Evolutionary conservation across 2,797 vertebrate species (phyloP).

Genomic region (Rhincodon typus): DNA sequence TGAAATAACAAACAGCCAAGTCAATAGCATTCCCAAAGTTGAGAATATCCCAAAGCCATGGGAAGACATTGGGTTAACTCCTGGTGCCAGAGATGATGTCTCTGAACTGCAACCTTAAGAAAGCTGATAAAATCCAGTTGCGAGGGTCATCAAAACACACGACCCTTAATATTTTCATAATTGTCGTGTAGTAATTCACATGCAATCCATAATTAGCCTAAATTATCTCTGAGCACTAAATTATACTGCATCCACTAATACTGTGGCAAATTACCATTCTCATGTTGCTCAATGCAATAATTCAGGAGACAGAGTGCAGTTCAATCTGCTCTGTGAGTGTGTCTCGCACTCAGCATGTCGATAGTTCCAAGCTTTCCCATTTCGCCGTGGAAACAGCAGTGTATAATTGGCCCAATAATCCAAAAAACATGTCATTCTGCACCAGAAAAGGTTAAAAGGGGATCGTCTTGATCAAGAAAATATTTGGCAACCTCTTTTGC

Average conservation of each 20-base stretch:
- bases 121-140: no score
- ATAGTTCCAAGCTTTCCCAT: not conserved
- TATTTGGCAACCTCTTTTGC: not conserved
- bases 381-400: not conserved
- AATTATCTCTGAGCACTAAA: not conserved
- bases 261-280: not conserved
- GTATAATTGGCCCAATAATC: not conserved
- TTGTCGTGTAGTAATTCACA: not conserved
- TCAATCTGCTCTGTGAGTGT: not conserved
- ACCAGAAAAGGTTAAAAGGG: conserved; percentile 17
- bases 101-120: not conserved
- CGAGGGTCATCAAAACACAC: not conserved
- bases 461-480: not conserved
- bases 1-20: no score
- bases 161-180: not conserved
- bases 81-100: not conserved
- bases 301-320: not conserved
- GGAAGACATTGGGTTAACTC: no score
- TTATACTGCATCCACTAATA: not conserved
- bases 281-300: not conserved
- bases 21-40: no score
- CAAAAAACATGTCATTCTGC: not conserved
- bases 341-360: not conserved
- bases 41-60: no score
- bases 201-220: not conserved